Conservation (phyloP, 2,797 vertebrate genomes). For the Anguilla pacifica region DNA sequence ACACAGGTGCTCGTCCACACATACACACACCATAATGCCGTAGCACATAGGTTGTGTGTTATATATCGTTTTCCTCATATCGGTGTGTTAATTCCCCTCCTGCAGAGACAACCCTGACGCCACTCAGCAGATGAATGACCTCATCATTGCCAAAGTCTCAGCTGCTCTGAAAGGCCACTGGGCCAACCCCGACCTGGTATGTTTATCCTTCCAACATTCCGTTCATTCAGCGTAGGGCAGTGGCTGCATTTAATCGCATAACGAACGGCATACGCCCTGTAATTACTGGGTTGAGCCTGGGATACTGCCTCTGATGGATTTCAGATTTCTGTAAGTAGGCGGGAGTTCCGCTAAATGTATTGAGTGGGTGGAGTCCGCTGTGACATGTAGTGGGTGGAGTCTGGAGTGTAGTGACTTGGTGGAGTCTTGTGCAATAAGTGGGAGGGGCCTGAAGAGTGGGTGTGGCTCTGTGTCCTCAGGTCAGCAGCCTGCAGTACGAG, state of each 20-base stretch:
- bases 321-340: no score
- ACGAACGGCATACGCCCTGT: not conserved
- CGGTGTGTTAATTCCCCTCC: not conserved
- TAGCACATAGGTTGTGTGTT: not conserved
- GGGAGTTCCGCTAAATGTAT: no score
- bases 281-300: not conserved
- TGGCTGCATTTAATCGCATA: not conserved
- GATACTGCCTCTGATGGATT: not conserved
- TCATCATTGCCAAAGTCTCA: slow-evolving; percentile 96
- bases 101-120: slow-evolving; percentile 95
- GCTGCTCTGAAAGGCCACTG: slow-evolving; percentile 96
- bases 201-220: slow-evolving; percentile 30
- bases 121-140: slow-evolving; percentile 97
- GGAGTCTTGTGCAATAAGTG: not conserved
- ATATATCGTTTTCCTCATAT: not conserved
- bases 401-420: not conserved
- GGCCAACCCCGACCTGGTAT: slow-evolving; percentile 97
- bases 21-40: not conserved
- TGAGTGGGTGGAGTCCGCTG: not conserved
- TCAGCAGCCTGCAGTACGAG: slow-evolving; percentile 96
- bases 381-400: not conserved
- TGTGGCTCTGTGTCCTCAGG: slow-evolving; percentile 66
- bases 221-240: not conserved
- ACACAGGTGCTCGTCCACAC: not conserved
- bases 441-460: not conserved